phyloP scores from a whole-genome alignment of 2,113 vertebrate genomes.

The Butorides virescens region DNA sequence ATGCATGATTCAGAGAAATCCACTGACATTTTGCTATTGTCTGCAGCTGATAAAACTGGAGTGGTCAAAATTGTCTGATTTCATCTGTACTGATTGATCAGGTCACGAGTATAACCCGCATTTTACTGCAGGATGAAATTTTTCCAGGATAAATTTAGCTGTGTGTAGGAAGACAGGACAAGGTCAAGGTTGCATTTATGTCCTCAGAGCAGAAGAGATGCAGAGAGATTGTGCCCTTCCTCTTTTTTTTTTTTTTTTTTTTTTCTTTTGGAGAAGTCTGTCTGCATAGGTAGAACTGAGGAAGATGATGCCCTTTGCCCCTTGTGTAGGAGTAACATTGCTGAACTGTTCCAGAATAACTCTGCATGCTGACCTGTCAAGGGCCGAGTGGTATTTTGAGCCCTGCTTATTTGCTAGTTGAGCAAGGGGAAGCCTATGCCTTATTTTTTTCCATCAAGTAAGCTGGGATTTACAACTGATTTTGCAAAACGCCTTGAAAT shows the following conservation, averaged over 20 bases:
- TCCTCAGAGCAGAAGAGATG: neutral
- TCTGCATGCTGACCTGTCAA: neutral
- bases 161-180: neutral
- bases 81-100: neutral
- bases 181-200: neutral
- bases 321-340: neutral
- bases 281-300: neutral
- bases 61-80: neutral
- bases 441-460: neutral
- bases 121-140: neutral
- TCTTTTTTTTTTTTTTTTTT: neutral
- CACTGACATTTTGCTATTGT: constrained; percentile 13
- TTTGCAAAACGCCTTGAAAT: neutral
- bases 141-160: constrained; percentile 6
- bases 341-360: neutral
- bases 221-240: neutral
- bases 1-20: constrained; percentile 33
- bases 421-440: neutral
- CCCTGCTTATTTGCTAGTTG: neutral
- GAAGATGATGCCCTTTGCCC: neutral
- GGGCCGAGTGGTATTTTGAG: neutral
- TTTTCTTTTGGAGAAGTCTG: neutral
- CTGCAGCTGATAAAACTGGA: constrained; percentile 3
- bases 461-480: neutral
- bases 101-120: neutral